phyloP scores from a whole-genome alignment of 2,113 vertebrate species.

The Phodopus roborovskii region DNA sequence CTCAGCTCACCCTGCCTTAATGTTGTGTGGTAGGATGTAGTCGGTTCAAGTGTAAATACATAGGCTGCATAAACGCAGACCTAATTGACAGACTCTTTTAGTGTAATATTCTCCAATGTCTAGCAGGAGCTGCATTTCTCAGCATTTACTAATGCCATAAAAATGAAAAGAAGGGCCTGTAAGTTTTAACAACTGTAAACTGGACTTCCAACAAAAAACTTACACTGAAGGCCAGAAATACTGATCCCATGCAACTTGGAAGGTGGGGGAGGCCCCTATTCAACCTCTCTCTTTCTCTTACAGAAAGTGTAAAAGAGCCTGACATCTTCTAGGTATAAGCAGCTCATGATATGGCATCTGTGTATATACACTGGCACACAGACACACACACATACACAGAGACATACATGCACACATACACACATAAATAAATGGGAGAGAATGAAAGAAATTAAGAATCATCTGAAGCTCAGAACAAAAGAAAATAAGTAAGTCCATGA shows the following conservation, averaged over 20 bases:
- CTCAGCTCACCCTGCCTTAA: neutral
- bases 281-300: neutral
- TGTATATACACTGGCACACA: neutral
- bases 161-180: neutral
- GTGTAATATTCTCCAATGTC: neutral
- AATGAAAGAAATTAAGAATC: neutral
- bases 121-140: neutral
- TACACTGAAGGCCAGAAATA: neutral
- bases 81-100: neutral
- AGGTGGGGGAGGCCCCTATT: neutral
- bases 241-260: conserved; percentile 28
- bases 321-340: neutral
- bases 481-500: neutral
- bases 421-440: neutral
- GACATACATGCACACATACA: neutral
- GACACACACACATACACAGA: neutral
- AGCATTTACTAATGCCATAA: neutral
- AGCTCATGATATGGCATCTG: neutral
- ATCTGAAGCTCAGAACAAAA: neutral
- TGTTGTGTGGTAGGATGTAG: neutral
- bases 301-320: neutral
- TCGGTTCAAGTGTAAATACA: neutral
- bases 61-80: neutral
- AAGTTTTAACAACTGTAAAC: neutral
- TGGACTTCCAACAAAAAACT: conserved; percentile 12